These are phyloP conservation scores for Heterohyrax brucei DNA, from an alignment of 2,797 vertebrate genomes.

Conservation along the genomic window DNA sequence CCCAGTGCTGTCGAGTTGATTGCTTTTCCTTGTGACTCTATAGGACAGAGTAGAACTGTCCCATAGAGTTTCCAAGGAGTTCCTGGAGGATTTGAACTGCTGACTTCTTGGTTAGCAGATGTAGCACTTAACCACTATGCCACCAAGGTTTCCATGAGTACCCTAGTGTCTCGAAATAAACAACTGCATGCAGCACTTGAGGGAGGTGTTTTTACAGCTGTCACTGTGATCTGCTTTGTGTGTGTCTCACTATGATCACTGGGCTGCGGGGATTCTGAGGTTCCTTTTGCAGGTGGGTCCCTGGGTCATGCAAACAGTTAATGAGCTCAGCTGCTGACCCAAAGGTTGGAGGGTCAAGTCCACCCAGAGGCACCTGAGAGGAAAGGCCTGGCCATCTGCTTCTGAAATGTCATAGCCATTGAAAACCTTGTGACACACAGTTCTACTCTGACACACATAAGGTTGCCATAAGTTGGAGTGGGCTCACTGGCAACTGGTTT, in stretches of 20 bases:
- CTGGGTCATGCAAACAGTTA: neutral
- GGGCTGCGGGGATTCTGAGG: neutral
- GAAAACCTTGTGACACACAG: neutral
- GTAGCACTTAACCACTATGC: no score
- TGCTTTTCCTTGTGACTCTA: no score
- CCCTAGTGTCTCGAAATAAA: no score
- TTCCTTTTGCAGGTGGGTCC: neutral
- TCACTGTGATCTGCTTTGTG: neutral
- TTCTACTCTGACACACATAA: neutral
- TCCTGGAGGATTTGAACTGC: no score
- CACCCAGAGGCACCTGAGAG: neutral
- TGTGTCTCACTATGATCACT: neutral
- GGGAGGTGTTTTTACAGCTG: neutral
- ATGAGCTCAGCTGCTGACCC: no score
- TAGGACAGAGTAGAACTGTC: no score
- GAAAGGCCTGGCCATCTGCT: neutral
- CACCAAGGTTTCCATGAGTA: no score
- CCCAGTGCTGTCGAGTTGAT: no score
- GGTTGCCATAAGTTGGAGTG: neutral
- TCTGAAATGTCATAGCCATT: neutral
- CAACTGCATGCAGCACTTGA: rapidly evolving
- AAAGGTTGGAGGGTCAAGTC: neutral
- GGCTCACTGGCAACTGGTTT: neutral
- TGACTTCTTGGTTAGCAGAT: no score
- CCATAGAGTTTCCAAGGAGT: no score